Conservation (phyloP, 2,888 invertebrate species). For the Sepiola atlantica region DNA sequence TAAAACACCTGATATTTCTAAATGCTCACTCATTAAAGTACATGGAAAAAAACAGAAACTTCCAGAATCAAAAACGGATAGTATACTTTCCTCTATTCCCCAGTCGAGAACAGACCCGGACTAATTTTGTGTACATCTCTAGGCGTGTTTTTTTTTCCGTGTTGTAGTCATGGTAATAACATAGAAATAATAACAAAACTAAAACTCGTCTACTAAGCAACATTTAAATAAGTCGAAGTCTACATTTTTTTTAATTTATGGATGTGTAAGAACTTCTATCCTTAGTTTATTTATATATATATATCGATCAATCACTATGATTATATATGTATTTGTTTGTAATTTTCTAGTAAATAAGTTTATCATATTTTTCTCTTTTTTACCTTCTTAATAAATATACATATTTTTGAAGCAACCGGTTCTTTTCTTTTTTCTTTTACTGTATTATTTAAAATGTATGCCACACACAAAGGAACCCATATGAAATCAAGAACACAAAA, state of each 20-base stretch:
- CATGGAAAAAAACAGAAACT: no score
- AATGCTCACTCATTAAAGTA: no score
- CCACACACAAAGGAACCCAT: not conserved
- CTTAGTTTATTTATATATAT: not conserved
- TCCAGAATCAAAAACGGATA: no score
- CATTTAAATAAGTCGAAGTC: not conserved
- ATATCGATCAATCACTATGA: not conserved
- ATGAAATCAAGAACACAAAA: constrained; percentile 32
- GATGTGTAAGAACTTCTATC: not conserved
- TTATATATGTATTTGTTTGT: not conserved
- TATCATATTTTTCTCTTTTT: not conserved
- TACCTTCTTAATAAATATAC: not conserved
- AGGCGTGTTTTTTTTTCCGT: no score
- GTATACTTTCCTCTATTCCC: no score
- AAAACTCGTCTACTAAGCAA: no score
- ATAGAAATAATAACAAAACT: no score
- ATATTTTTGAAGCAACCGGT: not conserved
- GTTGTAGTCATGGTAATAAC: no score
- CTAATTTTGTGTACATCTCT: no score
- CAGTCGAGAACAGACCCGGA: no score
- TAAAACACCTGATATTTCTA: no score
- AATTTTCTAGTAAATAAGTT: not conserved
- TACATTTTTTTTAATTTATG: not conserved
- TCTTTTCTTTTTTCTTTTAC: not conserved
- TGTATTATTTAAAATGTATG: not conserved